A percentile compares a stretch with the other conserved stretches of the same genome.
These are phyloP conservation scores for Copsychus sechellarum DNA, from an alignment of 2,113 vertebrate genomes.

Conservation along the genomic window DNA sequence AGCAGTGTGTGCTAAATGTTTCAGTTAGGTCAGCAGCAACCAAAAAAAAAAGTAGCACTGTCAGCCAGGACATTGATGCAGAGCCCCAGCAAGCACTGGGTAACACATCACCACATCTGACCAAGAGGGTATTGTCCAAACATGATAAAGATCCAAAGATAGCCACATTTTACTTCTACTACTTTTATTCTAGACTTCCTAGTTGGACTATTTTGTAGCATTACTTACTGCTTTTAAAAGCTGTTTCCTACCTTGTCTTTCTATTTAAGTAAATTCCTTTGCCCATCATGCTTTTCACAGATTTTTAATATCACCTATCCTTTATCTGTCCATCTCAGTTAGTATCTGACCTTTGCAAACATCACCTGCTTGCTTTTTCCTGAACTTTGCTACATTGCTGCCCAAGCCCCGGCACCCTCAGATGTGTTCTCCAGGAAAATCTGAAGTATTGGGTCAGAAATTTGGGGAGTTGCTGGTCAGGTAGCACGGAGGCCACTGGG, in stretches of 20 bases:
- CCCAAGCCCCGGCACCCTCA: neutral
- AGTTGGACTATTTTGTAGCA: neutral
- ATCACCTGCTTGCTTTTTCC: neutral
- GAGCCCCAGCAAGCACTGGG: neutral
- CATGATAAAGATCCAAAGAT: neutral
- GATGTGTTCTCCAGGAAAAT: neutral
- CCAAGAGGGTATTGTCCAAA: neutral
- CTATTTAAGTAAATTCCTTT: neutral
- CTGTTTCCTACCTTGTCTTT: neutral
- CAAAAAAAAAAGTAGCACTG: neutral
- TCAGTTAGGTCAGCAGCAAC: neutral
- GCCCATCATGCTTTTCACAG: neutral
- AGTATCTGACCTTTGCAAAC: neutral
- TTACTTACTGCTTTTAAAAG: neutral
- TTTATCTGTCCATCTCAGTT: neutral
- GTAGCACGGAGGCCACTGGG: neutral
- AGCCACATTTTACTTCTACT: neutral
- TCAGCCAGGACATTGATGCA: neutral
- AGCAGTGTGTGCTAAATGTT: fast-evolving
- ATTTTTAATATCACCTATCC: neutral
- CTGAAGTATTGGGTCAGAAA: neutral
- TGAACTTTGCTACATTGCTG: neutral
- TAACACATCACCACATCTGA: neutral
- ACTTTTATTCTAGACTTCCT: neutral
- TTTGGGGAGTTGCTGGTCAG: neutral